Evolutionary conservation across 2,888 invertebrate genomes (phyloP).

Genomic region (Elegia similella): DNA sequence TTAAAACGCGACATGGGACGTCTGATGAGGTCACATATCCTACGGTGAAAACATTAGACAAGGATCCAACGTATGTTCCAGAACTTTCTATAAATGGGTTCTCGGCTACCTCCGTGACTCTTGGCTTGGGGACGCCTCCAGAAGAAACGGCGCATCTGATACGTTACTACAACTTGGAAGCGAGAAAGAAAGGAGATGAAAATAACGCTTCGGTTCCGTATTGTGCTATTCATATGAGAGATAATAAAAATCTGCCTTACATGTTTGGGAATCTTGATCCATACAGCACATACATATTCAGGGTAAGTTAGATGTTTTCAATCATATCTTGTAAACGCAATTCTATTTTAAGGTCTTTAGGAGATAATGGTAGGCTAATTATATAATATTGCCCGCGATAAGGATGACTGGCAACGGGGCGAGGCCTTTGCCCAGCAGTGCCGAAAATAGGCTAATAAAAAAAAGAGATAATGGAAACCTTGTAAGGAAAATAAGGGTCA

Average conservation of each 20-base stretch:
- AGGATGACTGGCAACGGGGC: too few species aligned
- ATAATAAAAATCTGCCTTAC: constrained; percentile 85
- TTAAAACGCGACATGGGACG: constrained; percentile 84
- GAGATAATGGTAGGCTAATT: too few species aligned
- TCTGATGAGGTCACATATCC: constrained; percentile 64
- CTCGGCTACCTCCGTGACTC: constrained; percentile 88
- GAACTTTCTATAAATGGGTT: constrained; percentile 88
- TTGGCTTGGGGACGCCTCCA: constrained; percentile 89
- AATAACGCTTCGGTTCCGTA: constrained; percentile 46
- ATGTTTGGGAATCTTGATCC: constrained; percentile 90
- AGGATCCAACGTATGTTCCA: constrained; percentile 90
- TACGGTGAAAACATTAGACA: constrained; percentile 82
- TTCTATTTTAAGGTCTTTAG: too few species aligned
- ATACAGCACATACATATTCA: constrained; percentile 90
- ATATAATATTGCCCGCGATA: too few species aligned
- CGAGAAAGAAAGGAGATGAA: constrained; percentile 76
- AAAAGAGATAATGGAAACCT: too few species aligned
- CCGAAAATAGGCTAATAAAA: too few species aligned
- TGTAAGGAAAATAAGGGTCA: too few species aligned
- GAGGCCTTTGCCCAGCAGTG: too few species aligned
- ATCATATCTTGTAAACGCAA: not conserved
- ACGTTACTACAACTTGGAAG: constrained; percentile 88
- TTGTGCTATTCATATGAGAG: constrained; percentile 84
- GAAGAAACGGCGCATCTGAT: constrained; percentile 85
- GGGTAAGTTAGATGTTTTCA: constrained; percentile 65